Percentiles rank a stretch among this genome's conserved stretches.
These are phyloP conservation scores for Pseudococcus longispinus DNA, from an alignment of 2,888 invertebrate genomes.

Conservation along the genomic window DNA sequence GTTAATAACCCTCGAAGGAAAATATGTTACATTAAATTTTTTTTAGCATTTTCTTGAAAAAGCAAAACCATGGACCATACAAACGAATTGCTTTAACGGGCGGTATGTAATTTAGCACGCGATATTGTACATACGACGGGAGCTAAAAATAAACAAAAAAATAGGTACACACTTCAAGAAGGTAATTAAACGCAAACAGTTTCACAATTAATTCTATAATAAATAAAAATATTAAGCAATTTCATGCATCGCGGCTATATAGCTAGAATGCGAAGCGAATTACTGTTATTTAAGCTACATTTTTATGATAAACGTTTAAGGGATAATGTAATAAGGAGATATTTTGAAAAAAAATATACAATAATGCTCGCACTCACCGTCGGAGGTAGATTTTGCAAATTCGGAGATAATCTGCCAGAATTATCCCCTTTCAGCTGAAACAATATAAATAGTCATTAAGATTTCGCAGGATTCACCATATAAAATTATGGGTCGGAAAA, in stretches of 20 bases:
- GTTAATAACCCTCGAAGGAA: background rate
- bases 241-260: conserved; percentile 46
- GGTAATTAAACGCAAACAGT: conserved; percentile 30
- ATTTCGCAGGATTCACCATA: background rate
- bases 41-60: background rate
- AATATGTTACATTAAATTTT: background rate
- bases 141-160: background rate
- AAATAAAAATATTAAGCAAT: conserved; percentile 34
- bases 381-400: conserved; percentile 55
- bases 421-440: conserved; percentile 55
- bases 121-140: background rate
- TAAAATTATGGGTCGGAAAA: background rate
- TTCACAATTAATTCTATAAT: conserved; percentile 28
- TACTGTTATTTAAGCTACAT: conserved; percentile 29
- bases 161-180: conserved; percentile 24
- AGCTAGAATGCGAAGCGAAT: conserved; percentile 33
- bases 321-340: background rate
- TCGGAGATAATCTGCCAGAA: conserved; percentile 52
- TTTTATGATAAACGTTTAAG: conserved; percentile 4
- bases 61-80: background rate
- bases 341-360: background rate
- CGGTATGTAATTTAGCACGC: background rate
- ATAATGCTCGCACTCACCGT: conserved; percentile 46
- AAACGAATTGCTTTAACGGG: background rate
- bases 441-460: background rate